Percentiles rank a stretch among this genome's conserved stretches.
These are phyloP conservation scores for Labeo catla DNA, from an alignment of 2,113 vertebrate species.

Conservation along the genomic window DNA sequence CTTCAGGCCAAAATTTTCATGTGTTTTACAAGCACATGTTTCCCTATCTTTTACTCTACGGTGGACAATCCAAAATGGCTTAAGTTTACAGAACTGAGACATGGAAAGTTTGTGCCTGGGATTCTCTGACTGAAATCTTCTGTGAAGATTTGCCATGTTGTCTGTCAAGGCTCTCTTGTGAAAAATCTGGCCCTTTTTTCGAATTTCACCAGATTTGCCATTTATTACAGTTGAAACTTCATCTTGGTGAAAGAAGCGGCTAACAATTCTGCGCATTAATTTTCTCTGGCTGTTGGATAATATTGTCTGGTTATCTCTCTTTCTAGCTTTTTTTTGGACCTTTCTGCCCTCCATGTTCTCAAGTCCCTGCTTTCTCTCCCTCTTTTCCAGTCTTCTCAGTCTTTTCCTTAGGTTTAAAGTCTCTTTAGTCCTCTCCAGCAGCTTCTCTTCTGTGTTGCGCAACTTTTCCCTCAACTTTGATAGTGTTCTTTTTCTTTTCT, in stretches of 20 bases:
- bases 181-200: conserved; percentile 47
- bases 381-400: conserved; percentile 45
- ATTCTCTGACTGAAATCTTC: conserved; percentile 43
- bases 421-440: too few relatives aligned
- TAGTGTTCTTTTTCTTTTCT: too few relatives aligned
- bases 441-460: too few relatives aligned
- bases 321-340: conserved; percentile 2
- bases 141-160: conserved; percentile 42
- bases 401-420: too few relatives aligned
- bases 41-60: too few relatives aligned
- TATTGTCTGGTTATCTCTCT: conserved; percentile 34
- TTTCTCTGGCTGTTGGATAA: conserved; percentile 43
- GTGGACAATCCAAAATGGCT: too few relatives aligned
- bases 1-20: too few relatives aligned
- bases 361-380: conserved; percentile 31
- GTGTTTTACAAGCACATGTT: too few relatives aligned
- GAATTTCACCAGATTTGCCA: conserved; percentile 47
- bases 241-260: conserved; percentile 38
- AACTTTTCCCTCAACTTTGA: too few relatives aligned
- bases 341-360: conserved; percentile 3
- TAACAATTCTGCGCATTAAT: conserved; percentile 34
- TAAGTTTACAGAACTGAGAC: conserved; percentile 46
- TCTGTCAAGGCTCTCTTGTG: conserved; percentile 29
- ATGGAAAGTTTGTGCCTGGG: conserved; percentile 37
- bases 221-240: conserved; percentile 40